These are phyloP conservation scores for Orbicella faveolata DNA, from an alignment of 64 coral and sea anemone genomes.

Conservation along the genomic window DNA sequence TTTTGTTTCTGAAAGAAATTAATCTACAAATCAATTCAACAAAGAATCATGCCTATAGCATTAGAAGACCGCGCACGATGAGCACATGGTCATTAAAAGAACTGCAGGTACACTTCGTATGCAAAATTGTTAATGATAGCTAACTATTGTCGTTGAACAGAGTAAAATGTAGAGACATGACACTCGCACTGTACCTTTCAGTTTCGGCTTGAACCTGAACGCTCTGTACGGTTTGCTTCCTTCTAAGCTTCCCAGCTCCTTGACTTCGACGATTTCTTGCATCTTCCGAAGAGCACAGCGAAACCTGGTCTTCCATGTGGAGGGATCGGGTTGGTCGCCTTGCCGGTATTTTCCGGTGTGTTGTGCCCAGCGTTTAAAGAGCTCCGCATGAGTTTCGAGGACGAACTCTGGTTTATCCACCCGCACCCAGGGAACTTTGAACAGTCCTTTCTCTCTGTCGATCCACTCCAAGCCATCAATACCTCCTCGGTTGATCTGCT, in stretches of 20 bases:
- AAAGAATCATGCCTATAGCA: background rate
- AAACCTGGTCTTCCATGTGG: conserved; percentile 89
- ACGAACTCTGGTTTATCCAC: conserved; percentile 88
- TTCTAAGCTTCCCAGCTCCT: conserved; percentile 54
- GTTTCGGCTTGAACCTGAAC: conserved; percentile 74
- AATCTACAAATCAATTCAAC: background rate
- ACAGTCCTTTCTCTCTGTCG: conserved; percentile 42
- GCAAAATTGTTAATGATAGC: background rate
- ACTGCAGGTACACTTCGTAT: conserved; percentile 4
- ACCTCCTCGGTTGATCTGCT: conserved; percentile 47
- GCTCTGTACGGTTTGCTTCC: conserved; percentile 71
- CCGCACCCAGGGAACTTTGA: conserved; percentile 78
- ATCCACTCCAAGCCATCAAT: conserved; percentile 78
- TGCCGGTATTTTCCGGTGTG: conserved; percentile 71
- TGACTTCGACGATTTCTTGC: conserved; percentile 80
- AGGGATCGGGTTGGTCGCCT: conserved; percentile 80
- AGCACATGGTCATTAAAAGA: background rate
- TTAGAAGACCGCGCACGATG: background rate
- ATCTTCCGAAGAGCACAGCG: conserved; percentile 91
- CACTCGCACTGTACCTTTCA: conserved; percentile 37
- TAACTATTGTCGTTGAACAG: too few species aligned
- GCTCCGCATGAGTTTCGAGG: conserved; percentile 66
- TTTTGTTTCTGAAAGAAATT: background rate
- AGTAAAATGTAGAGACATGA: background rate
- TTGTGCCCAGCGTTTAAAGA: conserved; percentile 80